These are phyloP conservation scores for Oeneis ivallda DNA, from an alignment of 2,888 invertebrate species.

Conservation along the genomic window DNA sequence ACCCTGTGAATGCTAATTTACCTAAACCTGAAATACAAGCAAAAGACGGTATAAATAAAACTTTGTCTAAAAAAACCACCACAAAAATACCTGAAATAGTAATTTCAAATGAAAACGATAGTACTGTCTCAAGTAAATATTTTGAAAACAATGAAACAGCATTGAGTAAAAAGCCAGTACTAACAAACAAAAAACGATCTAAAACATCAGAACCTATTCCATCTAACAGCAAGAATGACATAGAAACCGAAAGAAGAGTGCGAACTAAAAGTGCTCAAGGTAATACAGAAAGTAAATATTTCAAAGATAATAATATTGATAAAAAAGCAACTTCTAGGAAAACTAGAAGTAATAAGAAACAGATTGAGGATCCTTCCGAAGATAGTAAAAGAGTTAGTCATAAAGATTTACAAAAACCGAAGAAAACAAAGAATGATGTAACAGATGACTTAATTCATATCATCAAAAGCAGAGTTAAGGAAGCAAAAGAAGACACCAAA, in stretches of 20 bases:
- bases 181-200: slow-evolving; percentile 44
- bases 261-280: slow-evolving; percentile 65
- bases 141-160: slow-evolving; percentile 47
- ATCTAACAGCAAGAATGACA: slow-evolving; percentile 22
- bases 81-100: slow-evolving; percentile 52
- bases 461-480: slow-evolving; percentile 74
- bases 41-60: slow-evolving; percentile 19
- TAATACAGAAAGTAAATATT: slow-evolving; percentile 37
- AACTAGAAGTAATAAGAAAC: slow-evolving; percentile 44
- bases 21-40: slow-evolving; percentile 11
- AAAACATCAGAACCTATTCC: slow-evolving; percentile 38
- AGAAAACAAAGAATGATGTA: slow-evolving; percentile 63
- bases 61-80: slow-evolving; percentile 28
- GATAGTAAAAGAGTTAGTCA: slow-evolving; percentile 66
- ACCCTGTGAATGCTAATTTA: background rate
- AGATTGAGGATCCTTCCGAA: slow-evolving; percentile 46
- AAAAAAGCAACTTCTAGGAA: slow-evolving; percentile 39
- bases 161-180: slow-evolving; percentile 31
- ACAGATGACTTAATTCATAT: slow-evolving; percentile 76
- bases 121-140: slow-evolving; percentile 59
- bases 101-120: slow-evolving; percentile 50
- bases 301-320: slow-evolving; percentile 43
- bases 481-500: slow-evolving; percentile 65
- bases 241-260: slow-evolving; percentile 40
- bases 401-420: slow-evolving; percentile 60